A percentile compares a stretch with the other conserved stretches of the same genome.
These are phyloP conservation scores for Hyla sarda DNA, from an alignment of 2,113 vertebrate species.

Conservation along the genomic window DNA sequence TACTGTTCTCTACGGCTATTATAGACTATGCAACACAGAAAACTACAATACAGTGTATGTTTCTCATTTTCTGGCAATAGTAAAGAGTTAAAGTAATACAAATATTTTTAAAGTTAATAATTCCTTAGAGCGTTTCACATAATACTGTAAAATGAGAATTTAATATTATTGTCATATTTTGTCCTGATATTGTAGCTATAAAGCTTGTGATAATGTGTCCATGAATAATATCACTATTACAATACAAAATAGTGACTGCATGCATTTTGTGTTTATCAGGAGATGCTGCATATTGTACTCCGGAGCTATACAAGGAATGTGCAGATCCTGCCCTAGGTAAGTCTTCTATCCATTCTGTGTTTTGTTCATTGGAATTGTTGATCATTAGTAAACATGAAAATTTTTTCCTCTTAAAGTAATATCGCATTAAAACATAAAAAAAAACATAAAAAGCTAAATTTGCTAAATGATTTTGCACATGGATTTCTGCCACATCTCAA, in stretches of 20 bases:
- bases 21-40: no score
- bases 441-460: not conserved
- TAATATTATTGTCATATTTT: not conserved
- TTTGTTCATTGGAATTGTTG: not conserved
- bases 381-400: not conserved
- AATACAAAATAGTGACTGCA: not conserved
- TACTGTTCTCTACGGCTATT: no score
- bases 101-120: not conserved
- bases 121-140: not conserved
- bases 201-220: not conserved
- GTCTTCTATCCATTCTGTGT: conserved; percentile 57
- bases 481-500: no score
- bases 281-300: conserved; percentile 96
- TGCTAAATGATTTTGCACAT: no score
- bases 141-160: not conserved
- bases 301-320: conserved; percentile 98
- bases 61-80: not conserved
- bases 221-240: not conserved
- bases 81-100: not conserved
- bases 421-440: not conserved
- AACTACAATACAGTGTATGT: not conserved
- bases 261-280: conserved; percentile 73
- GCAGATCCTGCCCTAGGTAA: conserved; percentile 96
- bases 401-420: not conserved
- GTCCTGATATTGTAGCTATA: not conserved